These are phyloP conservation scores for Anastatus disparis DNA, from an alignment of 1,140 invertebrate genomes.

Conservation along the genomic window DNA sequence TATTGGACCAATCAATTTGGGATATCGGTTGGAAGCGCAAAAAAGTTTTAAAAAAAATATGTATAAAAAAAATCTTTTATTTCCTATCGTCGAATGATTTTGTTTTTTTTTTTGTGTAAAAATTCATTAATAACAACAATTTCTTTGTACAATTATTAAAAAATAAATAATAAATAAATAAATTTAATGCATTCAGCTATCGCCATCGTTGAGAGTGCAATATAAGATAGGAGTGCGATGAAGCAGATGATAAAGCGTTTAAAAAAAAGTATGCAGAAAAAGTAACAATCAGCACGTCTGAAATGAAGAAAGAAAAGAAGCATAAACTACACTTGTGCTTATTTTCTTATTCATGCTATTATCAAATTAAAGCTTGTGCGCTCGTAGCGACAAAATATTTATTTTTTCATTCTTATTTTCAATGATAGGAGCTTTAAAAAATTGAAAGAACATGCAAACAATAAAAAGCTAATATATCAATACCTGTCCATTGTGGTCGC, in stretches of 20 bases:
- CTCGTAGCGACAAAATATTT: background rate
- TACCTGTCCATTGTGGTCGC: conserved; percentile 59
- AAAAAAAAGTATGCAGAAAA: conserved; percentile 44
- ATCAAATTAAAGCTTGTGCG: background rate
- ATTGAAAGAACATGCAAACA: background rate
- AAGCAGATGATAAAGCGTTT: conserved; percentile 45
- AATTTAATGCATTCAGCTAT: background rate
- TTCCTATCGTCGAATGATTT: background rate
- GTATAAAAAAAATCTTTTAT: background rate
- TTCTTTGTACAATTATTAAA: conserved; percentile 2
- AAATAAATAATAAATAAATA: conserved; percentile 29
- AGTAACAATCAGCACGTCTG: conserved; percentile 48
- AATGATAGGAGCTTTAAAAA: background rate
- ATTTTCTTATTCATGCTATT: no score
- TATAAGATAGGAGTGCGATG: conserved; percentile 30
- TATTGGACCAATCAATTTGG: background rate
- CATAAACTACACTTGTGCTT: conserved; percentile 31
- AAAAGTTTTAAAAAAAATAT: background rate
- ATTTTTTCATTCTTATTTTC: background rate
- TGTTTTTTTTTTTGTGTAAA: no score
- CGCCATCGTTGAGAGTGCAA: background rate
- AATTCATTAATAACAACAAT: background rate
- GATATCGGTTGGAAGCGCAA: background rate
- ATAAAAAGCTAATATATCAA: conserved; percentile 43
- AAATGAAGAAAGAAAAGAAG: conserved; percentile 52